phyloP scores from a whole-genome alignment of 2,888 invertebrate genomes.

The Choreutis nemorana region DNA sequence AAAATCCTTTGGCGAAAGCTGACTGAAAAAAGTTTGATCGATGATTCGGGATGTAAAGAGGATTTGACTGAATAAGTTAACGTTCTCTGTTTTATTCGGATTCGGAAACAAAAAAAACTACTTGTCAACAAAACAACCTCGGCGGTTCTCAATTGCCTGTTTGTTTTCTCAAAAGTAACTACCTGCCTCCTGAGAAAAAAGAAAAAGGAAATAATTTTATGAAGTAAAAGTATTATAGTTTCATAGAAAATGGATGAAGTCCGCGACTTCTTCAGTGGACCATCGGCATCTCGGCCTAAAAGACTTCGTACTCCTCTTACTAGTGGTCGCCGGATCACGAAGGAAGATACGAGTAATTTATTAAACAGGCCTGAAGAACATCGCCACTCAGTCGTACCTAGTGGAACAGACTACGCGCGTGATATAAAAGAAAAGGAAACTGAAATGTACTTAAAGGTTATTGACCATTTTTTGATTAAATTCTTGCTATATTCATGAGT shows the following conservation, averaged over 20 bases:
- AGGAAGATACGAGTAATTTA: slow-evolving; percentile 26
- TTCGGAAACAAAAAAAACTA: too few relatives aligned
- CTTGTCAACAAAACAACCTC: too few relatives aligned
- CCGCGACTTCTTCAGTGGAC: slow-evolving; percentile 36
- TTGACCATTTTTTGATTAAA: too few relatives aligned
- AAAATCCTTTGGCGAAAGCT: too few relatives aligned
- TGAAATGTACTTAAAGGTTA: slow-evolving; percentile 38
- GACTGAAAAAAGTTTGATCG: too few relatives aligned
- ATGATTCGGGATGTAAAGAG: too few relatives aligned
- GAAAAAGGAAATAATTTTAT: slow-evolving; percentile 2
- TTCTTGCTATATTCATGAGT: too few relatives aligned
- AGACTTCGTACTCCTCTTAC: slow-evolving; percentile 41
- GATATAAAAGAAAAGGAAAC: slow-evolving; percentile 35
- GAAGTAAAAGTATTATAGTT: slow-evolving; percentile 3
- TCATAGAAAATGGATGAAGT: slow-evolving; percentile 40
- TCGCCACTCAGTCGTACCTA: slow-evolving; percentile 28
- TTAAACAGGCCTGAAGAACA: slow-evolving; percentile 37
- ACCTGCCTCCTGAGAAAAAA: too few relatives aligned
- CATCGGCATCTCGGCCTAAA: slow-evolving; percentile 29
- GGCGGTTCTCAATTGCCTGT: too few relatives aligned
- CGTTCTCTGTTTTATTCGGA: too few relatives aligned
- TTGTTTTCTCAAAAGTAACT: too few relatives aligned
- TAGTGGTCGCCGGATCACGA: slow-evolving; percentile 35
- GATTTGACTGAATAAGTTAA: too few relatives aligned
- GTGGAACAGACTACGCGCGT: slow-evolving; percentile 40